phyloP scores from a whole-genome alignment of 2,113 vertebrate species.

The Verasper variegatus region DNA sequence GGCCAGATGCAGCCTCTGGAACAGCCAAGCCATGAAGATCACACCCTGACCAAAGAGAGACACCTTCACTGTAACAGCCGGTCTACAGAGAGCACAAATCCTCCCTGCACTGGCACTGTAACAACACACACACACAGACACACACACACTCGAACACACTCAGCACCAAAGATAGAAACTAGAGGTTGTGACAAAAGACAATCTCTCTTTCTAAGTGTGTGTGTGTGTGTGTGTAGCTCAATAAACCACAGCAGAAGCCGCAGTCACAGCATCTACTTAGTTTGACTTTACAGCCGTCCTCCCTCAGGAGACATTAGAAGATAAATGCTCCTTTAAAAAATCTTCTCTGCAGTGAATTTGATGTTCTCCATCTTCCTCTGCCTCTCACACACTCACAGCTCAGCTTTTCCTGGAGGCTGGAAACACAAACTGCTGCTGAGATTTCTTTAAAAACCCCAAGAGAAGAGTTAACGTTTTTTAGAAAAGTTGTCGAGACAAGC shows the following conservation, averaged over 20 bases:
- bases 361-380: constrained; percentile 35
- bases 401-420: constrained; percentile 28
- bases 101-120: not conserved
- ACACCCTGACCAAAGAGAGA: not conserved
- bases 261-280: constrained; percentile 19
- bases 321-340: constrained; percentile 48
- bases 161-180: constrained; percentile 9
- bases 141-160: not conserved
- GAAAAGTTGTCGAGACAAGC: constrained; percentile 1
- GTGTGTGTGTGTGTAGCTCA: constrained; percentile 11
- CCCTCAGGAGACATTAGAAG: constrained; percentile 47
- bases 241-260: constrained; percentile 37
- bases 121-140: not conserved
- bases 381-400: constrained; percentile 30
- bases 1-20: not conserved
- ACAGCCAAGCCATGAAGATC: not conserved
- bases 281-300: constrained; percentile 34
- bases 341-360: constrained; percentile 40
- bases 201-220: not conserved
- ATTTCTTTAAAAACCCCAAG: constrained; percentile 13
- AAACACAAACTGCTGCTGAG: constrained; percentile 10
- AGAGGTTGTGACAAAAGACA: constrained; percentile 6
- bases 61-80: constrained; percentile 14
- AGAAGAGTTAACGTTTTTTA: constrained; percentile 12
- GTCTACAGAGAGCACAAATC: constrained; percentile 24